Evolutionary conservation across 2,888 invertebrate species (phyloP), one percentile per base, ranked within the genome.

Genomic region (Pseudanteris insignis): DNA sequence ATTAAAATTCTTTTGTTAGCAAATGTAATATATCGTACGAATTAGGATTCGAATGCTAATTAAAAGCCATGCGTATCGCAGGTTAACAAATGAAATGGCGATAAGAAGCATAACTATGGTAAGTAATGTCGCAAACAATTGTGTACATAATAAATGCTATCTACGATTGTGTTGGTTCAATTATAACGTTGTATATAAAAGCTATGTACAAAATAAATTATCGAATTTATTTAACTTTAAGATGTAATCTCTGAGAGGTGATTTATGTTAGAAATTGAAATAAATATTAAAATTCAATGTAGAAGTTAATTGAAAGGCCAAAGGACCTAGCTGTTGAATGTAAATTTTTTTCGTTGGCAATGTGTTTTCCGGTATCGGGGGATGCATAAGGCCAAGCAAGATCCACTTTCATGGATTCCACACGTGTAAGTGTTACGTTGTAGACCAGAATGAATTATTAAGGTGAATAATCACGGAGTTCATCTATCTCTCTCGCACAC

Each of bases 41-140:
- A 48, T 48, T 41, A 48, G 47, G 43, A 41, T 37, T 36, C 43
- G 25, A 36, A 34, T 46, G 57, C 43, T 55, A 55, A 55, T 55
- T 46, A 25, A 29, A 26, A 34, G 40, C 26, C 40, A 55, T 47
- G 47, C 30, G 28, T 51, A 28, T 43, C 37, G 21, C 21, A 33
- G 40, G 40, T 32, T 47, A 48, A 57, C 41, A 37, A 46, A 37
- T 25, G 11, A 59, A 51, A 46, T 25, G 30, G 25, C 46, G 59
- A 51, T 59, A 59, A 59, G 59, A 46, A 47, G 51, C 43, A 60
- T 53, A 60, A 60, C 43, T 41, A 44, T 41, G 51, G 51, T 59
- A 59, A 59, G 44, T 40, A 32, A 26, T 2, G 51, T 47, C 43
- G 41, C 60, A 51, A 59, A 46, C 59, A 59, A 59, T 59, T 58